Base-by-base conservation (phyloP, 2,888 invertebrate genomes). In the Drosophila melanosoma region DNA sequence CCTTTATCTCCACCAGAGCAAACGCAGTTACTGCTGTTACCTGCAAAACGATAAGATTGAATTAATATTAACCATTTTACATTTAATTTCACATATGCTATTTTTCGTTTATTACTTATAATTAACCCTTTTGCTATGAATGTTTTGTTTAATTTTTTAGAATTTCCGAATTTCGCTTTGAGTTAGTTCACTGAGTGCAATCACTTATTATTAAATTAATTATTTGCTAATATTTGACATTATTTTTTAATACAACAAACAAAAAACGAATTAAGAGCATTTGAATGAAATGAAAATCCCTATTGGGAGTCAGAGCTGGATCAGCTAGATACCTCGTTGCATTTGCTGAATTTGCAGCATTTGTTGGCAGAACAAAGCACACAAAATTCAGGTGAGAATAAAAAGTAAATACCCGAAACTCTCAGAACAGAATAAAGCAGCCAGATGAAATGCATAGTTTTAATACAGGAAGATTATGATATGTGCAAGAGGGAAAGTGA, bases 1-100 rank as follows among this genome's bases (percentile, higher is more conserved):
- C 87, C 72, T 81, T 86, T 81, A 70, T 88, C 87, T 83, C 74
- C 81, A 76, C 81, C 45, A 45, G 23, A 67, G 54, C 71, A 70
- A 40, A 58, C 56, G 74, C 64, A 45, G 40, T 71, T 63, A 40
- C 38, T 64, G 48, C 63, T 59, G 38, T 51, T 76, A 67, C 77
- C 86, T 85, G 59, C 0, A 78, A 74, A 15, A 23, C 23, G 45
- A 45, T 45, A 23, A 45, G 15, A 45, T 45, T 23, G 4, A 45
- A 8, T 23, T 45, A 2, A 23, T 23, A 2, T 45, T 45, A 45
- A 45, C 4, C n/a, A n/a, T n/a, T 10, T 40, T 40, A 23, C 8
- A 7, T 45, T 23, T 45, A 1, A 1, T 0, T 45, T 0, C 29
- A 29, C 29, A 6, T 29, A 29, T 29, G 29, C 29, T 29, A 20